Base-by-base conservation (phyloP, 92 coral and sea anemone species). In the Umimayanthus kanabou region DNA sequence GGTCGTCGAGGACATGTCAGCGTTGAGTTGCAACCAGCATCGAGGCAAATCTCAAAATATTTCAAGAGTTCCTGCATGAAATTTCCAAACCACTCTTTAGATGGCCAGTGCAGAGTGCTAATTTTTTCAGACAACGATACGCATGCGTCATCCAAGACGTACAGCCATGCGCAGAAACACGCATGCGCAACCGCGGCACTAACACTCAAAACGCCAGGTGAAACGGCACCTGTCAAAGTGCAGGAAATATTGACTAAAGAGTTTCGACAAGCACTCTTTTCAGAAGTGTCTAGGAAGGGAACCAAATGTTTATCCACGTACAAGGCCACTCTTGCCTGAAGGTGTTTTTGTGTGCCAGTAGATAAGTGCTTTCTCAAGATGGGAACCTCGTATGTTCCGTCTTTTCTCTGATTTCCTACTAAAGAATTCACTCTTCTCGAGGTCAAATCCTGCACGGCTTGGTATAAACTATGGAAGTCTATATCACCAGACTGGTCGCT, bases 331-430 rank as follows among this genome's bases (percentile, higher is more conserved):
- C 47, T 77, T 22, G 64, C 37, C 39, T 45, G 14, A 5, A 77
- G 81, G 6, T 4, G 15, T 14, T 39, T 45, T 13, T 45, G 64
- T 25, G 81, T 14, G 65, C 81, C 33, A 50, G 81, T 45, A 10
- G 61, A 43, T 8, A 77, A 28, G 16, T 42, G 64, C 61, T 77
- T 47, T 25, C 64, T 39, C 66, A 78, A 22, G 23, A 45, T 23
- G 11, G 81, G 81, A 7, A 78, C 81, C 58, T 78, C 81, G 64
- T 78, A 78, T 47, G 81, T 78, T 47, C 81, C 81, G n/a, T 78
- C 81, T 47, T 45, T 50, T 26, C 39, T 47, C 61, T 78, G 81
- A 30, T 47, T 11, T 40, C 81, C 81, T 2, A 78, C 58, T 9
- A 78, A 78, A 16, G 28, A 2, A 1, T 49, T 50, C 40, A 78